Evolutionary conservation across 1,140 invertebrate species (phyloP).

Genomic region (Drosophila auraria): DNA sequence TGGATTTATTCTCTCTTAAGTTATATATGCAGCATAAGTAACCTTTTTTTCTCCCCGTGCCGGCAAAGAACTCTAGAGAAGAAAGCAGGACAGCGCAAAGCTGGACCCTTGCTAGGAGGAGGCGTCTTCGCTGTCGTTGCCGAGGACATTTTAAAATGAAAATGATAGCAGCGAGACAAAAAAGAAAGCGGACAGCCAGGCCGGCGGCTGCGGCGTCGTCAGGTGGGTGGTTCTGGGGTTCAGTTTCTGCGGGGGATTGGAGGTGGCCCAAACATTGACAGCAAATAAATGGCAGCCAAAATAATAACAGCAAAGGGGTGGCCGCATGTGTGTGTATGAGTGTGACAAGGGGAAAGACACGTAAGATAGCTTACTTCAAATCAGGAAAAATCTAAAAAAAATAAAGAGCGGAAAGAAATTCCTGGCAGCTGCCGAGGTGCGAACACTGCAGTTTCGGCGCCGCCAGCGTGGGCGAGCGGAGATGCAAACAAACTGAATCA

Average conservation of each 20-base stretch:
- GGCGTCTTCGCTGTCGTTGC: slow-evolving; percentile 61
- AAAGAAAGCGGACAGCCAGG: slow-evolving; percentile 42
- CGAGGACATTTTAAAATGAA: slow-evolving; percentile 83
- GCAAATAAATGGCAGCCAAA: slow-evolving; percentile 83
- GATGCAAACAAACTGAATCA: slow-evolving; percentile 25
- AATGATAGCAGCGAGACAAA: slow-evolving; percentile 67
- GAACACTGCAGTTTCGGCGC: slow-evolving; percentile 55
- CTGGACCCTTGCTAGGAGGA: slow-evolving; percentile 57
- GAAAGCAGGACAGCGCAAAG: slow-evolving; percentile 37
- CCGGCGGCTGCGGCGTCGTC: slow-evolving; percentile 29
- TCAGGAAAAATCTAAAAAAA: slow-evolving; percentile 15
- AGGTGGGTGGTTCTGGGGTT: slow-evolving; percentile 33
- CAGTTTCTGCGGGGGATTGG: slow-evolving; percentile 23
- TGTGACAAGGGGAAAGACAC: slow-evolving; percentile 4
- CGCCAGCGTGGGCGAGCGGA: slow-evolving; percentile 51
- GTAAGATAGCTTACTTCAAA: slow-evolving; percentile 34
- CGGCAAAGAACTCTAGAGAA: slow-evolving; percentile 12
- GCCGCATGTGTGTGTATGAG: slow-evolving; percentile 36
- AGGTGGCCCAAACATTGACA: slow-evolving; percentile 76
- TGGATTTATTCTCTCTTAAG: background rate
- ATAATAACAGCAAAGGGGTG: slow-evolving; percentile 81
- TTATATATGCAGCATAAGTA: too few relatives aligned
- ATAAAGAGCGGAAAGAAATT: slow-evolving; percentile 2
- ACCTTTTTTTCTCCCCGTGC: background rate
- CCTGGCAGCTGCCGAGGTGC: slow-evolving; percentile 54